Percentiles rank a stretch among this genome's conserved stretches.
Conservation (phyloP, 2,888 invertebrate species). For the Diplazon laetatorius region DNA sequence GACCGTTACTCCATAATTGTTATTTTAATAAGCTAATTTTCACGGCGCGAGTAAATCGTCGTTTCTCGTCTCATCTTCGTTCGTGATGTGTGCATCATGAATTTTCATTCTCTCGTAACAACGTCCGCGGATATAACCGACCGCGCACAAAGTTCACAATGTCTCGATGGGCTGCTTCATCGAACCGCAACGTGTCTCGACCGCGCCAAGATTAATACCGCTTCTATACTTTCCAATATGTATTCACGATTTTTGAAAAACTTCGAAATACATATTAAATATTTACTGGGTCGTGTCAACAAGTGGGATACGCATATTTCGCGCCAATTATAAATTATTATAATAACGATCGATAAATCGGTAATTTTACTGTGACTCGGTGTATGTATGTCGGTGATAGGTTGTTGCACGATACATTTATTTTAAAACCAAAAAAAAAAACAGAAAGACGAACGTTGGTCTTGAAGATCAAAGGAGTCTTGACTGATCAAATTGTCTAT, state of each 20-base stretch:
- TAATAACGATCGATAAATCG: too few relatives aligned
- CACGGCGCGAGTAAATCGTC: constrained; percentile 64
- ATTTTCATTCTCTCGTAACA: constrained; percentile 25
- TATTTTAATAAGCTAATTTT: constrained; percentile 80
- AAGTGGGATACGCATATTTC: constrained; percentile 16
- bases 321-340: too few relatives aligned
- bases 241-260: constrained; percentile 66
- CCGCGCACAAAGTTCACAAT: constrained; percentile 33
- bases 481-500: too few relatives aligned
- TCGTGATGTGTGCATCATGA: constrained; percentile 32
- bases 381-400: too few relatives aligned
- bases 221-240: constrained; percentile 68
- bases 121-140: constrained; percentile 49
- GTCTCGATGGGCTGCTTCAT: constrained; percentile 64
- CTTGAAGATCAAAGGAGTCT: too few relatives aligned
- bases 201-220: constrained; percentile 72
- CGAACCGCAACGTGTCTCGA: constrained; percentile 69
- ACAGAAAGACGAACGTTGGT: too few relatives aligned
- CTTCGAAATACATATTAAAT: background rate
- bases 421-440: too few relatives aligned
- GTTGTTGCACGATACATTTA: too few relatives aligned
- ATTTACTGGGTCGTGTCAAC: background rate
- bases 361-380: too few relatives aligned
- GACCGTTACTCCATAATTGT: constrained; percentile 77
- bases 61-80: constrained; percentile 51